These are phyloP conservation scores for Phalanger gymnotis DNA, from an alignment of 2,797 vertebrate species.

Conservation along the genomic window DNA sequence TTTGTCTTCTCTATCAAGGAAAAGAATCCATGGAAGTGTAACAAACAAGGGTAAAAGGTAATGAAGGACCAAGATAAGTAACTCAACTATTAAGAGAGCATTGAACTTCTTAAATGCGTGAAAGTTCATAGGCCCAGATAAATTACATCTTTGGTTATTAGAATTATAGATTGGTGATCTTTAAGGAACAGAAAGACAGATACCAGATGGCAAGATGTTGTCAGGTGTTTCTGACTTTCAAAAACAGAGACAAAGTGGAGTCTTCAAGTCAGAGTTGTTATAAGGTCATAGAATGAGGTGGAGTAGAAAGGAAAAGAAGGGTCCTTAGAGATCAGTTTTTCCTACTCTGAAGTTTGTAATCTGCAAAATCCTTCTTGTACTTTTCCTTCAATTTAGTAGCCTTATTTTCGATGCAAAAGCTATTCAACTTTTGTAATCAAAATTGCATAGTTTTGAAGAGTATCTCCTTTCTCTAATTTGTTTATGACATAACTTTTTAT, in stretches of 20 bases:
- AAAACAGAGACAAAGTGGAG: background rate
- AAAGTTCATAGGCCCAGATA: background rate
- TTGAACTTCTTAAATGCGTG: background rate
- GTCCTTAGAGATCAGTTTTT: background rate
- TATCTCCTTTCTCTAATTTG: background rate
- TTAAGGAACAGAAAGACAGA: background rate
- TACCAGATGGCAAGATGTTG: background rate
- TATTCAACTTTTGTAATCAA: background rate
- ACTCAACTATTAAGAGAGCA: background rate
- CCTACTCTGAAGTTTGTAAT: background rate
- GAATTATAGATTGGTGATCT: background rate
- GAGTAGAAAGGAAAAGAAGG: background rate
- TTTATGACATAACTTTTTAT: background rate
- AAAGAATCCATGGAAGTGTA: background rate
- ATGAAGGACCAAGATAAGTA: background rate
- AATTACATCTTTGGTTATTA: background rate
- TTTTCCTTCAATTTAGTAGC: background rate
- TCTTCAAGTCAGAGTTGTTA: background rate
- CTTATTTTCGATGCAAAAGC: background rate
- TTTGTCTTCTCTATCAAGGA: background rate
- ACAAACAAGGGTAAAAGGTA: background rate
- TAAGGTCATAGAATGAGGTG: background rate
- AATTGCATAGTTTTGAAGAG: background rate
- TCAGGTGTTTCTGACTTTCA: background rate
- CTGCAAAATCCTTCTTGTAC: background rate